Conservation (phyloP, 2,888 invertebrate genomes). For the Lottia gigantea region DNA sequence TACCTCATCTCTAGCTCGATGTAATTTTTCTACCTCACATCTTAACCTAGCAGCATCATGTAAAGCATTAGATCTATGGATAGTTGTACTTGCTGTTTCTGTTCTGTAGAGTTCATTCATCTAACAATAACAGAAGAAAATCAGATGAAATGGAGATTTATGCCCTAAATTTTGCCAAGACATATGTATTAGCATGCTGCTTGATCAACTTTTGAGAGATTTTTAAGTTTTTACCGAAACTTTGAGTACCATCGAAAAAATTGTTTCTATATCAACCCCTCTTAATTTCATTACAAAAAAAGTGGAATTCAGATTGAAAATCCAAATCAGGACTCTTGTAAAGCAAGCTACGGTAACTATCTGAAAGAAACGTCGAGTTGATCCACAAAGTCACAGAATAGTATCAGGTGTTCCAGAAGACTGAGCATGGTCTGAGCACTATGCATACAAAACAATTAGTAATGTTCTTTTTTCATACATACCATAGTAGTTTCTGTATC, state of each 20-base stretch:
- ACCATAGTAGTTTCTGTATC: slow-evolving; percentile 62
- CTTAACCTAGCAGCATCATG: slow-evolving; percentile 54
- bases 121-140: slow-evolving; percentile 32
- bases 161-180: not conserved
- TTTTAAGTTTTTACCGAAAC: too few species aligned
- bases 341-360: too few species aligned
- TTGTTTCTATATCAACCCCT: too few species aligned
- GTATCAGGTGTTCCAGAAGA: too few species aligned
- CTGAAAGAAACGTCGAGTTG: too few species aligned
- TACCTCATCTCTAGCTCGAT: slow-evolving; percentile 59
- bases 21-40: slow-evolving; percentile 49
- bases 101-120: slow-evolving; percentile 60
- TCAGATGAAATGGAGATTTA: not conserved
- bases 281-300: too few species aligned
- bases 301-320: not conserved
- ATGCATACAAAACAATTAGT: too few species aligned
- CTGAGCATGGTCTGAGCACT: too few species aligned
- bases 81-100: slow-evolving; percentile 55
- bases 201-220: too few species aligned
- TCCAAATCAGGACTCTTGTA: too few species aligned
- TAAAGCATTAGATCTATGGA: slow-evolving; percentile 60
- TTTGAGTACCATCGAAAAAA: too few species aligned
- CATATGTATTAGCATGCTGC: too few species aligned
- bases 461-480: not conserved
- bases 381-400: not conserved